Base-by-base conservation (phyloP, 2,888 invertebrate species). In the Phengaris arion region DNA sequence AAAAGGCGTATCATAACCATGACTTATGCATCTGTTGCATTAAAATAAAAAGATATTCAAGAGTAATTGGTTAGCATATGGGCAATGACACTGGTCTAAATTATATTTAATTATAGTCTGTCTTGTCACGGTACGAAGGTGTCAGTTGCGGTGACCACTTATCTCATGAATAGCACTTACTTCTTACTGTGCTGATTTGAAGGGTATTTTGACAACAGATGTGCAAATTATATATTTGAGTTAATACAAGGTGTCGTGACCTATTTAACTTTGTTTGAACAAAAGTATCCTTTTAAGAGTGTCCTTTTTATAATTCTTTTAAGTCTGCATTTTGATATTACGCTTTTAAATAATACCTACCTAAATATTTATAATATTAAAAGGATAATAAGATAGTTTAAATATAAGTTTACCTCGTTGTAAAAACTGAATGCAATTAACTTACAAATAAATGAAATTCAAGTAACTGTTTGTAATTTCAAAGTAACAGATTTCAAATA, bases 131-230 rank as follows among this genome's bases (percentile, higher is more conserved):
- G 89, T 89, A 81, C 78, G 80, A 81, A 88, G 89, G 92, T 92
- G 92, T 90, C 93, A 90, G 92, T 87, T 92, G 92, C 83, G 83
- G 85, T 91, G 92, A 89, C 93, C 92, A 89, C 89, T 91, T 92
- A 89, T 86, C 82, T 83, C 77, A 80, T 35, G 74, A 74, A 74
- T 69, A 45, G 70, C 84, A 86, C 85, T 85, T 81, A 82, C 81
- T 83, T 82, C 78, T 77, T 77, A 79, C 83, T 86, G 87, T 80
- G 86, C 87, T 85, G 79, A 57, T 57, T 57, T 75, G 46, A 85
- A 85, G 86, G 86, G 86, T 84, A 85, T 85, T 87, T 87, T 86
- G 78, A 79, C 79, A 80, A 79, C 82, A 81, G 81, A 80, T 83
- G 82, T 74, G 77, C 72, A 22, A 72, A 35, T 48, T 52, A 51